A percentile compares a stretch with the other conserved stretches of the same genome.
phyloP scores from a whole-genome alignment of 1,140 invertebrate genomes.

The Brachystomella parvula region DNA sequence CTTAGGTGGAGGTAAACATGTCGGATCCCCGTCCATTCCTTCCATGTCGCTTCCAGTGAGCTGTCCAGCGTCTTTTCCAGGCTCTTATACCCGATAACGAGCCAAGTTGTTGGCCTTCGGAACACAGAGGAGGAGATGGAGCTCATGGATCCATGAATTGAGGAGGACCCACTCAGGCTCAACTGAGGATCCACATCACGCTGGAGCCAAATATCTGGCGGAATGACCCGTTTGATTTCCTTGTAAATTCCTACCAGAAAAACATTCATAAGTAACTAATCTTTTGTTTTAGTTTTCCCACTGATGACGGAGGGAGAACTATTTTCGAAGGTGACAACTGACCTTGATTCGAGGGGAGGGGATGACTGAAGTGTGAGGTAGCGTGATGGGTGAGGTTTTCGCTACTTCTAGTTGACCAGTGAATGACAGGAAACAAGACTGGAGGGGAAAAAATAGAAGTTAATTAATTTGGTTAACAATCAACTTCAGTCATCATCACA shows the following conservation, averaged over 20 bases:
- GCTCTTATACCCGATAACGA: conserved; percentile 46
- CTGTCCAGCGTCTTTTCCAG: conserved; percentile 43
- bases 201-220: conserved; percentile 33
- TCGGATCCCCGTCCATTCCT: conserved; percentile 49
- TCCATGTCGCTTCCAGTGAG: conserved; percentile 46
- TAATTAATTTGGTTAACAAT: background rate
- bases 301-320: background rate
- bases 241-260: conserved; percentile 30
- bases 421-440: conserved; percentile 30
- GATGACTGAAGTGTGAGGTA: background rate
- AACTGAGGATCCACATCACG: background rate
- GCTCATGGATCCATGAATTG: background rate
- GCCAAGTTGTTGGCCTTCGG: conserved; percentile 17
- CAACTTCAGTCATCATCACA: background rate
- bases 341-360: conserved; percentile 27
- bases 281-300: background rate
- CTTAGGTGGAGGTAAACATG: conserved; percentile 46
- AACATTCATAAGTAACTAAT: background rate
- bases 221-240: conserved; percentile 34
- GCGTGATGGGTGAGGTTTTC: conserved; percentile 25
- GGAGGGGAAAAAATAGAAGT: conserved; percentile 14
- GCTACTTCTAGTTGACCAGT: conserved; percentile 31
- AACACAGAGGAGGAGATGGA: background rate
- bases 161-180: background rate
- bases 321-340: background rate